Percentiles rank a stretch among this genome's conserved stretches.
Evolutionary conservation across 2,888 invertebrate species (phyloP).

Genomic region (Mystacides longicornis): DNA sequence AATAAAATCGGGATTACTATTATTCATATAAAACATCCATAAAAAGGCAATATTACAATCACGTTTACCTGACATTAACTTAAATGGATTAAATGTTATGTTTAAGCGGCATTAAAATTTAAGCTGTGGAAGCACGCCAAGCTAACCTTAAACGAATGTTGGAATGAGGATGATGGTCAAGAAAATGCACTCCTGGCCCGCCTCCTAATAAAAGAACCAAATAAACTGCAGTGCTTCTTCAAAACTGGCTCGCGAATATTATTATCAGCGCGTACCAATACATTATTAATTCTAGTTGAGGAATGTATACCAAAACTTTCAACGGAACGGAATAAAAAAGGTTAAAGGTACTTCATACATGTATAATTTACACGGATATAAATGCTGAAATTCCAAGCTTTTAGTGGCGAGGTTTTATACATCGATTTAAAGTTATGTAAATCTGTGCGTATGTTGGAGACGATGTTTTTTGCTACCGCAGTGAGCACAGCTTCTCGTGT

Average conservation of each 20-base stretch:
- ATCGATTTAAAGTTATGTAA: too few species aligned
- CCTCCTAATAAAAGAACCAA: not conserved
- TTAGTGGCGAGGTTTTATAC: too few species aligned
- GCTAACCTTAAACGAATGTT: not conserved
- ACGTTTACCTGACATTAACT: too few species aligned
- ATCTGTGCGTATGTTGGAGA: too few species aligned
- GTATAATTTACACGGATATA: constrained; percentile 1
- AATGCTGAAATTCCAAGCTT: not conserved
- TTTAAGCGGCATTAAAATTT: not conserved
- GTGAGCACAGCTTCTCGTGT: constrained; percentile 10
- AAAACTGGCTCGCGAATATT: not conserved
- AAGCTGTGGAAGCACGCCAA: constrained; percentile 1
- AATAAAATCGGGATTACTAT: too few species aligned
- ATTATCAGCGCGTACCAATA: too few species aligned
- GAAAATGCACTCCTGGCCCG: not conserved
- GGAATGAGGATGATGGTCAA: not conserved
- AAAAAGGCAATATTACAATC: too few species aligned
- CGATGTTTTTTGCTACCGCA: not conserved
- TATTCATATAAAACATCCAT: too few species aligned
- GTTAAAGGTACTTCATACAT: not conserved
- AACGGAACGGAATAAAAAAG: not conserved
- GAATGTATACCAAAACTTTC: constrained; percentile 1
- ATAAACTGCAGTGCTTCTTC: not conserved
- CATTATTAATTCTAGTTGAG: not conserved
- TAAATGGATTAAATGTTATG: constrained; percentile 1